phyloP scores from a whole-genome alignment of 2,797 vertebrate species.

The Lagodon rhomboides region DNA sequence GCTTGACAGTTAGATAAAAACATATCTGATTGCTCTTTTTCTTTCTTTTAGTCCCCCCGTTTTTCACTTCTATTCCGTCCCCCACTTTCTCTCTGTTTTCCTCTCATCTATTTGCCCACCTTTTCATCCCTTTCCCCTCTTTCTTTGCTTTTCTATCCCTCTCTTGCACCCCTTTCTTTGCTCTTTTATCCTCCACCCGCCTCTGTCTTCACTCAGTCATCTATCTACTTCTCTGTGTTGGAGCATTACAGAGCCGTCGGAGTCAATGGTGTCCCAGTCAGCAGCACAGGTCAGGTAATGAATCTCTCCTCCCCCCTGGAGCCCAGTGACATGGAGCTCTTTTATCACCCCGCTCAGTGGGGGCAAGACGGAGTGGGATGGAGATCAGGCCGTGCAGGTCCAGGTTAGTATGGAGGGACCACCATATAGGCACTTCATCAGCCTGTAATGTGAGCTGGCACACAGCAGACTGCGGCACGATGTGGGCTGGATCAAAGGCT shows the following conservation, averaged over 20 bases:
- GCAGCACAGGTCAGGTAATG: constrained; percentile 68
- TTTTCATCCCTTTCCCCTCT: constrained; percentile 34
- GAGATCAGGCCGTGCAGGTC: constrained; percentile 56
- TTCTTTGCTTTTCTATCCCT: constrained; percentile 32
- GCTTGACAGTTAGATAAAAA: constrained; percentile 60
- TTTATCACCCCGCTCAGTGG: constrained; percentile 62
- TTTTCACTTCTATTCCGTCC: constrained; percentile 31
- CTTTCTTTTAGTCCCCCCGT: constrained; percentile 32
- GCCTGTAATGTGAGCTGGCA: constrained; percentile 39
- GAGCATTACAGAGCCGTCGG: constrained; percentile 60
- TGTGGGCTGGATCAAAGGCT: constrained; percentile 14
- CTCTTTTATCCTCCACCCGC: constrained; percentile 42
- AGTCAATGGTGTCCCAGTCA: constrained; percentile 68
- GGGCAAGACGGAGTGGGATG: constrained; percentile 48
- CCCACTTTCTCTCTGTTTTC: constrained; percentile 17
- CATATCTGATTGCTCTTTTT: constrained; percentile 29
- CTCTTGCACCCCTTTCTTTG: constrained; percentile 29
- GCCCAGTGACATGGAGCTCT: constrained; percentile 57
- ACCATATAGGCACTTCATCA: constrained; percentile 59
- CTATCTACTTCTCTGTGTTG: constrained; percentile 61
- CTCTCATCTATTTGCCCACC: constrained; percentile 32
- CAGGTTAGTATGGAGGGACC: constrained; percentile 63
- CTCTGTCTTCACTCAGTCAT: constrained; percentile 60
- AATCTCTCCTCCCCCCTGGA: constrained; percentile 55
- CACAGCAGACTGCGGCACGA: constrained; percentile 37